Conservation (phyloP, 2,797 vertebrate genomes). For the Lithobates sylvaticus region DNA sequence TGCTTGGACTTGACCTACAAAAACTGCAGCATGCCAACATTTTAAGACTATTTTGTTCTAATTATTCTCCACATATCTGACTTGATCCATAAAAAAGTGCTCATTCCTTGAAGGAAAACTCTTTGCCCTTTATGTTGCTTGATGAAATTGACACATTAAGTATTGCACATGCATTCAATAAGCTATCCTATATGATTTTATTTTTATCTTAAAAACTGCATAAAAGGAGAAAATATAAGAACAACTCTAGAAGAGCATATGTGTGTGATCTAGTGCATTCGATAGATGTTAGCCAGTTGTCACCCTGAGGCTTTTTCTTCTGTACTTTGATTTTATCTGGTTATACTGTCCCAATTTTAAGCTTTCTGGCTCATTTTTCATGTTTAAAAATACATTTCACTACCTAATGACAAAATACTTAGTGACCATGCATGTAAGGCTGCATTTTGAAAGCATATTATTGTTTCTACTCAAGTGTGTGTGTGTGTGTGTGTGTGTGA, state of each 20-base stretch:
- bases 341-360: conserved; percentile 3
- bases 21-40: not conserved
- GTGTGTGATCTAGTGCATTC: conserved; percentile 37
- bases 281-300: conserved; percentile 24
- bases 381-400: conserved; percentile 14
- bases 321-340: conserved; percentile 32
- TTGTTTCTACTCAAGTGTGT: not conserved
- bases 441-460: not conserved
- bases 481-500: not conserved
- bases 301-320: conserved; percentile 37
- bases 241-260: conserved; percentile 3
- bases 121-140: not conserved
- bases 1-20: not conserved
- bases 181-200: conserved; percentile 14
- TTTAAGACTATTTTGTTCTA: not conserved
- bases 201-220: conserved; percentile 14
- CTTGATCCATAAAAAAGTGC: not conserved
- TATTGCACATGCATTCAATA: not conserved
- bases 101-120: not conserved
- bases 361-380: not conserved
- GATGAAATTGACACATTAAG: not conserved
- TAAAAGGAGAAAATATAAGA: conserved; percentile 27
- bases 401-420: not conserved
- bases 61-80: not conserved
- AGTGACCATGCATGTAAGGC: not conserved